A percentile compares a stretch with the other conserved stretches of the same genome.
phyloP scores from a whole-genome alignment of 1,140 invertebrate species.

The Phortica variegata region DNA sequence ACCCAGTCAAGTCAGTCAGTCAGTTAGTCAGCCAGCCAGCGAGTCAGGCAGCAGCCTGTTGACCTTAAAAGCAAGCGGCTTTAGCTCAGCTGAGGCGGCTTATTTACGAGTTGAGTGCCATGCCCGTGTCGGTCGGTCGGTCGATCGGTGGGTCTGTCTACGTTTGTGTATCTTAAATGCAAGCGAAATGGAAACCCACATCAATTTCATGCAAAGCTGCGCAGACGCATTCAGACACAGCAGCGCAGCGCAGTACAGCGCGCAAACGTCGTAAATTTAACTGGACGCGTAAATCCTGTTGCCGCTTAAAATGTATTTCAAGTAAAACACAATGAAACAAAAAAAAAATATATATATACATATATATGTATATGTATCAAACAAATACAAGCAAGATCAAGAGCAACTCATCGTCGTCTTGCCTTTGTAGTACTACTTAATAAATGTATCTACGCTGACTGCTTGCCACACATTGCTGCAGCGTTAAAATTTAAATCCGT shows the following conservation, averaged over 20 bases:
- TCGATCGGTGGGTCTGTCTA: no score
- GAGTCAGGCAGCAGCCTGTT: conserved; percentile 14
- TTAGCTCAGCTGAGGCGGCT: no score
- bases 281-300: conserved; percentile 54
- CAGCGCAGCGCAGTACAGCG: no score
- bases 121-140: background rate
- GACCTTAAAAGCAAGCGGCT: conserved; percentile 20
- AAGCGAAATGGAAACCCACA: conserved; percentile 43
- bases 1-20: background rate
- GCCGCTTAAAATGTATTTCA: conserved; percentile 46
- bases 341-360: no score
- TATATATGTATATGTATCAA: no score
- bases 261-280: conserved; percentile 55
- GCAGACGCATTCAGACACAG: no score
- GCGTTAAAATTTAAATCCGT: conserved; percentile 54
- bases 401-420: no score
- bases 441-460: background rate
- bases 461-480: conserved; percentile 17
- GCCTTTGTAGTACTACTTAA: no score
- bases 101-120: no score
- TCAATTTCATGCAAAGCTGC: conserved; percentile 54
- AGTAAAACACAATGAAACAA: no score
- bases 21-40: conserved; percentile 4
- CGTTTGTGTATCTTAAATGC: no score
- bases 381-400: no score